Percentiles rank a stretch among this genome's conserved stretches.
phyloP scores from a whole-genome alignment of 1,140 invertebrate species.

The Zaprionus ghesquierei region DNA sequence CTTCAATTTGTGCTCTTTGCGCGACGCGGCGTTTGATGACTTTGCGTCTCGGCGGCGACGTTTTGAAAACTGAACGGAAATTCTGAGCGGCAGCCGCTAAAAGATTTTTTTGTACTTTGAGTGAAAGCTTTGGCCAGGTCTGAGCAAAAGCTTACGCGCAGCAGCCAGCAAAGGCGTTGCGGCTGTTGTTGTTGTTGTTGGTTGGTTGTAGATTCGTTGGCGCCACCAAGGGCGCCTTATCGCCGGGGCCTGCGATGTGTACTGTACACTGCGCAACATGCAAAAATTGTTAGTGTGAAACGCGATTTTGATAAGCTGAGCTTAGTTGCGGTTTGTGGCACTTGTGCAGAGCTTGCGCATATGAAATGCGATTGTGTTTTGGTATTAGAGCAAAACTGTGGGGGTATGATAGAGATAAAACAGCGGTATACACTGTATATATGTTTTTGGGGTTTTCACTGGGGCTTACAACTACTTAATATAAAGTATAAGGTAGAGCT shows the following conservation, averaged over 20 bases:
- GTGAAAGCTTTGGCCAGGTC: constrained; percentile 45
- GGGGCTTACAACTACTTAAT: too few species aligned
- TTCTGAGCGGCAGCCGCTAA: constrained; percentile 51
- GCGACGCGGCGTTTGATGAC: constrained; percentile 44
- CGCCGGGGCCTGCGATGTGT: not conserved
- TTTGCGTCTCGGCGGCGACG: constrained; percentile 53
- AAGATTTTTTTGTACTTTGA: constrained; percentile 36
- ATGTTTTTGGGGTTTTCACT: not conserved
- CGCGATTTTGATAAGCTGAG: not conserved
- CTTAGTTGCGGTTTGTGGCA: not conserved
- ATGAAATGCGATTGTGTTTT: not conserved
- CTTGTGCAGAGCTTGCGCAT: not conserved
- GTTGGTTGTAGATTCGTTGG: constrained; percentile 32
- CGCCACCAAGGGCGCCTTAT: constrained; percentile 38
- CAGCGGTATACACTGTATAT: not conserved
- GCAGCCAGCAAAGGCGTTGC: constrained; percentile 42
- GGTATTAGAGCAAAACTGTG: not conserved
- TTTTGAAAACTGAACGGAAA: constrained; percentile 66
- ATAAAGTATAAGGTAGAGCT: too few species aligned
- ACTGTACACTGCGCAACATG: not conserved
- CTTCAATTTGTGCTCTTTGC: not conserved
- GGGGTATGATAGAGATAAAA: not conserved
- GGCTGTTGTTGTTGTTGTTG: not conserved
- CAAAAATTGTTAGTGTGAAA: not conserved
- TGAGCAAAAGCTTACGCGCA: constrained; percentile 45